Evolutionary conservation across 2,888 invertebrate genomes (phyloP).

Genomic region (Keiferia lycopersicella): DNA sequence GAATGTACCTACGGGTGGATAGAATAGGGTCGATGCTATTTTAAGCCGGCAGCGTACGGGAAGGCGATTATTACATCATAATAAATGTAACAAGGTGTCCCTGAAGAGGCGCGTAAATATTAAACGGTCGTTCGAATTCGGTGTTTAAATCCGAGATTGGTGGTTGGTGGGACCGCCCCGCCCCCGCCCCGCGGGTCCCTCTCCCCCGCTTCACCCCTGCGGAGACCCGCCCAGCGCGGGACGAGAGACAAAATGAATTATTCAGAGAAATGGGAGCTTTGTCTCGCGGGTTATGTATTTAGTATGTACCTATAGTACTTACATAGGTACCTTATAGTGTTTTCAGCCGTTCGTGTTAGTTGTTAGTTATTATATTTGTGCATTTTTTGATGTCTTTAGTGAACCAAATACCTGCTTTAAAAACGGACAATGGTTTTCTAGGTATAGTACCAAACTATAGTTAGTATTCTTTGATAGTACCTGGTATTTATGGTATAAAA

Average conservation of each 20-base stretch:
- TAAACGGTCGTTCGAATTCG: slow-evolving; percentile 1
- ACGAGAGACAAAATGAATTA: slow-evolving; percentile 17
- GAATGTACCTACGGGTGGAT: no score
- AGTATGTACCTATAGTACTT: not conserved
- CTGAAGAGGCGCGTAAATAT: slow-evolving; percentile 6
- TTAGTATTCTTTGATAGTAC: no score
- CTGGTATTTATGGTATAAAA: no score
- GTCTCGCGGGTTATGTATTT: slow-evolving; percentile 12
- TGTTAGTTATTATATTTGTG: no score
- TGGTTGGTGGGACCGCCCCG: not conserved
- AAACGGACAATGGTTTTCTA: not conserved
- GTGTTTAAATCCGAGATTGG: slow-evolving; percentile 17
- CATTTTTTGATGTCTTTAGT: no score
- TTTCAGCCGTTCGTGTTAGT: not conserved
- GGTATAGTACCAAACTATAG: no score
- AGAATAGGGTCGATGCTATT: no score
- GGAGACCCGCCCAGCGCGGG: slow-evolving; percentile 6
- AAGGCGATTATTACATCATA: not conserved
- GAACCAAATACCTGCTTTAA: not conserved
- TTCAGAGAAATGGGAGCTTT: slow-evolving; percentile 8
- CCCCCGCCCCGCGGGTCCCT: not conserved
- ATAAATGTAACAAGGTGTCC: slow-evolving; percentile 1
- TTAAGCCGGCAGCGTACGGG: no score
- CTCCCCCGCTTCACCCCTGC: not conserved
- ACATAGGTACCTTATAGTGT: not conserved